Conservation (phyloP, 2,888 invertebrate species). For the Cerastis leucographa region DNA sequence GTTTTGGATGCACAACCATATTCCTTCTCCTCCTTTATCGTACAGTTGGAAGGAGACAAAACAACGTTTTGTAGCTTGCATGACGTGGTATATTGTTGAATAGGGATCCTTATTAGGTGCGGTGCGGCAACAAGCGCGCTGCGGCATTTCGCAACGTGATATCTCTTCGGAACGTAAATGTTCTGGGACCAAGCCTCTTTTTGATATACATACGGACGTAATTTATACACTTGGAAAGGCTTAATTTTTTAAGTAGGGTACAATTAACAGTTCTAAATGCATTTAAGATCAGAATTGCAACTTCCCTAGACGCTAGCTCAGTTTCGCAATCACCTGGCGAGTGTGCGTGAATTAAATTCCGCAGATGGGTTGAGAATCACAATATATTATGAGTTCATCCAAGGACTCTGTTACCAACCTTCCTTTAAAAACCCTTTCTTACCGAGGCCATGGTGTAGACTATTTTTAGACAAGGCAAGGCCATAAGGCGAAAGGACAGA, state of each 20-base stretch:
- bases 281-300: not conserved
- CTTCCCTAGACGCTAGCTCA: not conserved
- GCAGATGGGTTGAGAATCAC: slow-evolving; percentile 19
- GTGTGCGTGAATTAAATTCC: slow-evolving; percentile 1
- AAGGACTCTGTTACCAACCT: slow-evolving; percentile 28
- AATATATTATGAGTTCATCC: slow-evolving; percentile 24
- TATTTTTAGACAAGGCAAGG: slow-evolving; percentile 44
- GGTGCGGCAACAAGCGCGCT: slow-evolving; percentile 64
- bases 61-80: slow-evolving; percentile 56
- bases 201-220: slow-evolving; percentile 11
- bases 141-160: slow-evolving; percentile 67
- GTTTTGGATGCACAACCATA: slow-evolving; percentile 62
- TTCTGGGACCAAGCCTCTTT: slow-evolving; percentile 27
- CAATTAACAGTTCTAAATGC: not conserved
- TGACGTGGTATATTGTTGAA: slow-evolving; percentile 69
- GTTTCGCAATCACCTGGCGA: not conserved
- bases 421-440: slow-evolving; percentile 36
- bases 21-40: slow-evolving; percentile 49
- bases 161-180: slow-evolving; percentile 49
- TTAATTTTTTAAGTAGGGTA: not conserved
- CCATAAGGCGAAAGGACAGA: slow-evolving; percentile 11
- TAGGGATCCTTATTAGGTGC: slow-evolving; percentile 75
- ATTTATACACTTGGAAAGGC: slow-evolving; percentile 14
- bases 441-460: slow-evolving; percentile 27
- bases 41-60: slow-evolving; percentile 56